Evolutionary conservation across 2,113 vertebrate species (phyloP).

Genomic region (Cottus gobio): DNA sequence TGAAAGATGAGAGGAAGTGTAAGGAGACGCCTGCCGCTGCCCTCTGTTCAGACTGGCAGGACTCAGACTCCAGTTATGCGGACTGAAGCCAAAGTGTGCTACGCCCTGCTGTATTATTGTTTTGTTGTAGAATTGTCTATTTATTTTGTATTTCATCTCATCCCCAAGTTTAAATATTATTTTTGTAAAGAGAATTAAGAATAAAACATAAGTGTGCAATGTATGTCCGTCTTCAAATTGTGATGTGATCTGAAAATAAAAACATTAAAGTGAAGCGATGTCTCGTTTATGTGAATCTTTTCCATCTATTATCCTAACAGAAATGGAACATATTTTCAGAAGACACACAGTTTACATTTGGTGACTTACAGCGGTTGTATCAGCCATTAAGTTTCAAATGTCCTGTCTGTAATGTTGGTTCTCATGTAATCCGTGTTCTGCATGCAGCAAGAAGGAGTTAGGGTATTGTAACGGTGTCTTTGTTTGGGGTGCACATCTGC

Average conservation of each 20-base stretch:
- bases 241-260: conserved; percentile 73
- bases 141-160: conserved; percentile 80
- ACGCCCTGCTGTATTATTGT: conserved; percentile 24
- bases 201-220: conserved; percentile 63
- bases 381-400: neutral
- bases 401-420: neutral
- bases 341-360: neutral
- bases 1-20: neutral
- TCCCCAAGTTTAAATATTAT: conserved; percentile 74
- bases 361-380: neutral
- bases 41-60: conserved; percentile 6
- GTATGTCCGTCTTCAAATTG: conserved; percentile 61
- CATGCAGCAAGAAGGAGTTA: neutral
- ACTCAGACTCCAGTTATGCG: conserved; percentile 8
- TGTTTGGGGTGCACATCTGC: conserved; percentile 13
- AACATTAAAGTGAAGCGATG: conserved; percentile 21
- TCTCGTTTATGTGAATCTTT: neutral
- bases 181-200: conserved; percentile 74
- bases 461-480: neutral
- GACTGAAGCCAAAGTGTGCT: conserved; percentile 29
- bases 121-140: conserved; percentile 70
- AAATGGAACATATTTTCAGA: neutral
- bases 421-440: neutral
- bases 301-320: neutral
- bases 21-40: neutral